These are phyloP conservation scores for Gryon sp. DNA, from an alignment of 1,140 invertebrate genomes.

Conservation along the genomic window DNA sequence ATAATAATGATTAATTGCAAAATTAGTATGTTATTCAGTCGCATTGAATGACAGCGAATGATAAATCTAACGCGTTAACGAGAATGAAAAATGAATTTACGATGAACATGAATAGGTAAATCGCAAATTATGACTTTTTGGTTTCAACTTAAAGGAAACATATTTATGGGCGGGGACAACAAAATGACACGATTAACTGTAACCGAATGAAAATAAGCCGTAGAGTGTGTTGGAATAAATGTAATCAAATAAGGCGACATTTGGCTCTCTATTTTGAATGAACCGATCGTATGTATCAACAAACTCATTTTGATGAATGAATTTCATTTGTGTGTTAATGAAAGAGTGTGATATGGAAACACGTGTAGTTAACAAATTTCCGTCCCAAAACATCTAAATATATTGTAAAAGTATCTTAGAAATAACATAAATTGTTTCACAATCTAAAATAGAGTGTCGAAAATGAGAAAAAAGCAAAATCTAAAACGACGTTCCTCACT, in stretches of 20 bases:
- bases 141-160: no score
- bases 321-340: slow-evolving; percentile 39
- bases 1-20: no score
- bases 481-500: slow-evolving; percentile 8
- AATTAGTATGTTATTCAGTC: no score
- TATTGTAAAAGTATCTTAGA: slow-evolving; percentile 42
- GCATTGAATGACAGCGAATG: no score
- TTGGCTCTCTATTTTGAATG: slow-evolving; percentile 32
- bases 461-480: slow-evolving; percentile 42
- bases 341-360: slow-evolving; percentile 41
- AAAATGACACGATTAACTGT: no score
- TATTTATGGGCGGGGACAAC: no score
- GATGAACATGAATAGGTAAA: no score
- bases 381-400: slow-evolving; percentile 55
- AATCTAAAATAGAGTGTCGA: slow-evolving; percentile 31
- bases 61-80: no score
- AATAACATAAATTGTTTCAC: slow-evolving; percentile 37
- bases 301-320: slow-evolving; percentile 38
- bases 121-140: no score
- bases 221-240: neutral
- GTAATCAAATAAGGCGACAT: neutral
- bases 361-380: slow-evolving; percentile 51
- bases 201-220: neutral
- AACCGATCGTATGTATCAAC: slow-evolving; percentile 21
- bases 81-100: no score